Conservation (phyloP, 1,140 invertebrate species). For the Megalopta genalis region DNA sequence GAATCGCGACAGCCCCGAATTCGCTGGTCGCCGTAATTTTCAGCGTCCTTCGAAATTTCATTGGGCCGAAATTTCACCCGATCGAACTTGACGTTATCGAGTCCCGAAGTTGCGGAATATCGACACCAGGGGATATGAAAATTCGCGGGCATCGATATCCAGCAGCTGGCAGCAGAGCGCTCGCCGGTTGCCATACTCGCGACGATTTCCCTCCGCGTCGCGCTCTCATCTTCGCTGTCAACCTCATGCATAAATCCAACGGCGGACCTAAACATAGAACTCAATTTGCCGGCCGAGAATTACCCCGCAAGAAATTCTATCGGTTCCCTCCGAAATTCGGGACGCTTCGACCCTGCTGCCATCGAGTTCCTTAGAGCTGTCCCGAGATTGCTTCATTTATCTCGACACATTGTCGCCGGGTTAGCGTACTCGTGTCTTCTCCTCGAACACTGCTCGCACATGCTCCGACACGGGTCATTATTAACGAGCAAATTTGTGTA, state of each 20-base stretch:
- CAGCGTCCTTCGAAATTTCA: background rate
- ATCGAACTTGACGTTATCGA: background rate
- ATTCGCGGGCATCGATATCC: background rate
- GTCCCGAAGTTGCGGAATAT: background rate
- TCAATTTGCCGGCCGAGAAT: constrained; percentile 26
- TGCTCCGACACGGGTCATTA: too few species aligned
- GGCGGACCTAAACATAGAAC: constrained; percentile 28
- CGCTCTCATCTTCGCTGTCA: background rate
- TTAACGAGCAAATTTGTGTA: too few species aligned
- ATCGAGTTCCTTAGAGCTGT: too few species aligned
- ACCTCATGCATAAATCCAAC: background rate
- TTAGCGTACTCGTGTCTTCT: too few species aligned
- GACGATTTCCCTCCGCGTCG: background rate
- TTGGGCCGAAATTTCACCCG: background rate
- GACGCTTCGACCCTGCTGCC: too few species aligned
- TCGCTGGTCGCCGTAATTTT: background rate
- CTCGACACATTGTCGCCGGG: too few species aligned
- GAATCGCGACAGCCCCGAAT: background rate
- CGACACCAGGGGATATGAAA: background rate
- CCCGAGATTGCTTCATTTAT: too few species aligned
- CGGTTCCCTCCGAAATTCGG: too few species aligned
- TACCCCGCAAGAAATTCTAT: background rate
- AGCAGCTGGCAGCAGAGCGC: background rate
- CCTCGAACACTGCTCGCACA: too few species aligned
- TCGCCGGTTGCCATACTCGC: background rate